Evolutionary conservation across 37 sponge, comb jelly and placozoan species (phyloP).

Genomic region (Mnemiopsis leidyi): DNA sequence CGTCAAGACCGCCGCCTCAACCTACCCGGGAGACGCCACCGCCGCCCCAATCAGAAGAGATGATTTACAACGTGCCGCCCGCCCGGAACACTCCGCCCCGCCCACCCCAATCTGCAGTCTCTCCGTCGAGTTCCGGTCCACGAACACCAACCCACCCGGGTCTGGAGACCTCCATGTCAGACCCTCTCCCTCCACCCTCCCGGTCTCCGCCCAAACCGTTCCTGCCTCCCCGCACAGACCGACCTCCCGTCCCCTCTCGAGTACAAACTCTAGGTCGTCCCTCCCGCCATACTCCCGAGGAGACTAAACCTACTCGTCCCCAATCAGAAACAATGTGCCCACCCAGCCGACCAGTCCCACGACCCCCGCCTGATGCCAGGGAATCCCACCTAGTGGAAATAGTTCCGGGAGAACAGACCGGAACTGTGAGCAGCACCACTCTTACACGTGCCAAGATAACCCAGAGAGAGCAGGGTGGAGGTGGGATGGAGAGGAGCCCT

Average conservation of each 20-base stretch:
- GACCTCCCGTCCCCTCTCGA: slow-evolving; percentile 29
- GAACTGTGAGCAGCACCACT: not conserved
- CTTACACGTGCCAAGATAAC: not conserved
- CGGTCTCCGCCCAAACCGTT: not conserved
- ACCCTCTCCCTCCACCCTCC: not conserved
- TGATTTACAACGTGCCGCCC: not conserved
- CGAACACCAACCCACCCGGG: no score
- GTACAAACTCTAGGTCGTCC: not conserved
- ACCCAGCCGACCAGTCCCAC: slow-evolving; percentile 1
- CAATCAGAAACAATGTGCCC: not conserved
- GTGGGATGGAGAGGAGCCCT: not conserved
- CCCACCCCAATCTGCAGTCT: no score
- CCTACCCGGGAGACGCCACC: not conserved
- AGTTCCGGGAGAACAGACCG: not conserved
- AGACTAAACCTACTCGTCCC: not conserved
- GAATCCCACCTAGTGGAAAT: not conserved
- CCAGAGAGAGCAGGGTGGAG: not conserved
- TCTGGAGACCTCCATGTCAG: not conserved
- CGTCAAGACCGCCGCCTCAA: not conserved
- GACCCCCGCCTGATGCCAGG: not conserved
- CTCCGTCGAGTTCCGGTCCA: no score
- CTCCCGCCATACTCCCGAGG: not conserved
- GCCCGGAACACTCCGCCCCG: not conserved
- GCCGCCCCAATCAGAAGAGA: not conserved
- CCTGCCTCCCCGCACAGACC: not conserved